Evolutionary conservation across 1,140 invertebrate species (phyloP).

Genomic region (Ceratitis capitata): DNA sequence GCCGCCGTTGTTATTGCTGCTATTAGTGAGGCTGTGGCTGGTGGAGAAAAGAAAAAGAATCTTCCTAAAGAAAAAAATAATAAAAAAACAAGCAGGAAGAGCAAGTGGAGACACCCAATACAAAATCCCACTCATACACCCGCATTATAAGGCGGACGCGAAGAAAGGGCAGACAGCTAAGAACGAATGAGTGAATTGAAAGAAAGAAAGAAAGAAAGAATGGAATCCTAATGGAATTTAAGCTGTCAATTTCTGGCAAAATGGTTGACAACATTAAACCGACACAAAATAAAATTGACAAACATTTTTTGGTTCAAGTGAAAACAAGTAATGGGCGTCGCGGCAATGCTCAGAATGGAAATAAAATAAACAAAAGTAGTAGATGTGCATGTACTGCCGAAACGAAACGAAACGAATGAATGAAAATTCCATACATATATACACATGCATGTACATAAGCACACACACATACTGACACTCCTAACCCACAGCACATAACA

Average conservation of each 20-base stretch:
- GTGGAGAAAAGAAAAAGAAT: neutral
- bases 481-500: neutral
- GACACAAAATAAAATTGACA: neutral
- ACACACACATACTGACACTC: neutral
- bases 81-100: too few relatives aligned
- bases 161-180: neutral
- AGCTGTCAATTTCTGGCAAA: conserved; percentile 54
- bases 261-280: conserved; percentile 36
- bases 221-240: conserved; percentile 60
- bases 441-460: too few relatives aligned
- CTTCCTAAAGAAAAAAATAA: neutral
- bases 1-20: neutral
- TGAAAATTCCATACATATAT: neutral
- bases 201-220: neutral
- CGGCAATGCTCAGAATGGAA: neutral
- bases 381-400: neutral
- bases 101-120: neutral
- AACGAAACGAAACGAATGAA: neutral
- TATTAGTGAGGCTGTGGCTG: neutral
- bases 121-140: neutral
- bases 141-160: neutral
- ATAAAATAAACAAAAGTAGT: neutral
- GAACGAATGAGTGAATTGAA: neutral
- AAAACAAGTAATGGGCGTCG: neutral
- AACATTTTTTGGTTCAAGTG: neutral